Evolutionary conservation across 2,888 invertebrate genomes (phyloP).

Genomic region (Cyrtodaria siliqua): DNA sequence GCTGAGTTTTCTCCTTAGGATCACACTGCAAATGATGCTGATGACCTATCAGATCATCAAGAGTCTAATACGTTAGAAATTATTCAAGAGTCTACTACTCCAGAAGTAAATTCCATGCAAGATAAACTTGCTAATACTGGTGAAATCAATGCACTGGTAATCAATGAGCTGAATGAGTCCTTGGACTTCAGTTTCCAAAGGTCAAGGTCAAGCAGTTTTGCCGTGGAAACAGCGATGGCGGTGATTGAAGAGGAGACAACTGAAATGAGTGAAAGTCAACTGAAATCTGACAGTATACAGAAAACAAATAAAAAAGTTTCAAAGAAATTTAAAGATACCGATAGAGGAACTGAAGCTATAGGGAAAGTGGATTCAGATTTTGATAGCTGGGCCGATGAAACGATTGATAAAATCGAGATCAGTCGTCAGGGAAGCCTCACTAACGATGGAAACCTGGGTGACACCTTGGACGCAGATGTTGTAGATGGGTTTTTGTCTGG

Average conservation of each 20-base stretch:
- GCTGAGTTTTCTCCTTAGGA: constrained; percentile 9
- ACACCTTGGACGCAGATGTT: not conserved
- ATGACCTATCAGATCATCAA: constrained; percentile 14
- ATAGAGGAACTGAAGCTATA: constrained; percentile 13
- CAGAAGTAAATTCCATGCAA: constrained; percentile 32
- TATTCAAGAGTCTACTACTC: constrained; percentile 32
- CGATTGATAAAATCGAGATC: constrained; percentile 24
- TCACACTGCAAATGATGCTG: constrained; percentile 23
- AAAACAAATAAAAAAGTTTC: constrained; percentile 18
- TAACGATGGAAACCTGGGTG: constrained; percentile 20
- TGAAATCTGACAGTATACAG: constrained; percentile 23
- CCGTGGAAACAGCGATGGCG: constrained; percentile 37
- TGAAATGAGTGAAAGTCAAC: constrained; percentile 38
- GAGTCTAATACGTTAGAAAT: constrained; percentile 22
- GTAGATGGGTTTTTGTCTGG: too few relatives aligned
- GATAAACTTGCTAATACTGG: constrained; percentile 59
- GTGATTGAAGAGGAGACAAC: constrained; percentile 50
- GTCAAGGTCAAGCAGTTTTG: constrained; percentile 55
- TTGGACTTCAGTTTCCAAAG: constrained; percentile 51
- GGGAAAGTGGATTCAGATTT: constrained; percentile 14
- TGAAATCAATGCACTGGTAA: constrained; percentile 46
- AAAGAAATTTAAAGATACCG: constrained; percentile 11
- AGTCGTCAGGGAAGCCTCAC: constrained; percentile 7
- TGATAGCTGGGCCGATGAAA: constrained; percentile 31
- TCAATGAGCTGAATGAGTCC: constrained; percentile 56